Evolutionary conservation across 2,113 vertebrate genomes (phyloP).

Genomic region (Leucosticte australis): DNA sequence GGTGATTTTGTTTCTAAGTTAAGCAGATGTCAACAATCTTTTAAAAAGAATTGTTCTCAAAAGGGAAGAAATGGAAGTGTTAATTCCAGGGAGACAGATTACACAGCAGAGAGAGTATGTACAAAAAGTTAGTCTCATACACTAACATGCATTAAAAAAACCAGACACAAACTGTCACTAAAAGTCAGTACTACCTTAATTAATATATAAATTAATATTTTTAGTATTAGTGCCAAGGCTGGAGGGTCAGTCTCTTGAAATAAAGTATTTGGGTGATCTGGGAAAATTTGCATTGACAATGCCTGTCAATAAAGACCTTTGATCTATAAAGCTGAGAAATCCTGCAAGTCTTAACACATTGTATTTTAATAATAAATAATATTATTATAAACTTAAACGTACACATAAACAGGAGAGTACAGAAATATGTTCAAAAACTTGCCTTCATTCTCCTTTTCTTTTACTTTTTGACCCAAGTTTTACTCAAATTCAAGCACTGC

Average conservation of each 20-base stretch:
- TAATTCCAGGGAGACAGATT: background rate
- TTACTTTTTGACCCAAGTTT: background rate
- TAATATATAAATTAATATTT: background rate
- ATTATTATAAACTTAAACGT: background rate
- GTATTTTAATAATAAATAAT: background rate
- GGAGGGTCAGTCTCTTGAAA: background rate
- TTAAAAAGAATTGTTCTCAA: background rate
- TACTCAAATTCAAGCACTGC: background rate
- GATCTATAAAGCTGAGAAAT: background rate
- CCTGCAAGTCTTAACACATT: background rate
- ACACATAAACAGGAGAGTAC: background rate
- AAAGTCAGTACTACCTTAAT: background rate
- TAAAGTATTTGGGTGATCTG: background rate
- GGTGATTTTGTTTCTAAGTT: background rate
- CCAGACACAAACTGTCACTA: background rate
- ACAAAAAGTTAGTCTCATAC: background rate
- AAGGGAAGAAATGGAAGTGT: background rate
- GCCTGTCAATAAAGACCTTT: background rate
- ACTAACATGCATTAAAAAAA: background rate
- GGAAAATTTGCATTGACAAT: background rate
- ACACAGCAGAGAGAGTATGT: fast-evolving
- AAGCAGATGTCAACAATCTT: background rate
- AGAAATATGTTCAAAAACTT: background rate
- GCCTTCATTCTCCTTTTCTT: background rate
- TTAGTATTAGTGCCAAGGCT: background rate